Conservation (phyloP, 2,113 vertebrate genomes). For the Hemiscyllium ocellatum region DNA sequence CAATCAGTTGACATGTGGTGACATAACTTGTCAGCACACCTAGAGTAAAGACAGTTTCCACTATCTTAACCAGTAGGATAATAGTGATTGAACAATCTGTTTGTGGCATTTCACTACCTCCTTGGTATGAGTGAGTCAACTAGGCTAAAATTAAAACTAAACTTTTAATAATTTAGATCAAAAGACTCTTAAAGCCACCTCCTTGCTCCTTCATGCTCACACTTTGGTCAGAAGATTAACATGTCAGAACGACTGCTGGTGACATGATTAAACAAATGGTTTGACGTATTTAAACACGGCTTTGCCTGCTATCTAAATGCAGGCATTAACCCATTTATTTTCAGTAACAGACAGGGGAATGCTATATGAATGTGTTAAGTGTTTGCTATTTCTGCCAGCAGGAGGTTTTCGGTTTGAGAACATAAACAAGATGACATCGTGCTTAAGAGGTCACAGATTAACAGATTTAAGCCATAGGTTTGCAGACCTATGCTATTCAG, state of each 20-base stretch:
- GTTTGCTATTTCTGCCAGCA: neutral
- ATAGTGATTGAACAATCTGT: neutral
- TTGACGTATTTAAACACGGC: neutral
- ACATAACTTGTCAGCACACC: too few species aligned
- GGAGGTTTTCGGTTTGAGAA: neutral
- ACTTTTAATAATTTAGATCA: neutral
- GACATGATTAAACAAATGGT: neutral
- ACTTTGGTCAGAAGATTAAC: neutral
- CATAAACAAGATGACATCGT: neutral
- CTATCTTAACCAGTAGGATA: neutral
- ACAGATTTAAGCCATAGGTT: neutral
- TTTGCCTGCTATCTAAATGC: neutral
- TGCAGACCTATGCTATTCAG: neutral
- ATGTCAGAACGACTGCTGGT: too few species aligned
- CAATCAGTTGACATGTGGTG: neutral
- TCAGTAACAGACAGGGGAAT: constrained; percentile 22
- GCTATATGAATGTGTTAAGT: neutral
- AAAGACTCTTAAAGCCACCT: neutral
- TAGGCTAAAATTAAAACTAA: constrained; percentile 12
- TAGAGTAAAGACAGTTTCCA: neutral
- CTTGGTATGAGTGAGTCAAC: neutral
- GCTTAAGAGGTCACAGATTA: neutral
- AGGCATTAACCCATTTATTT: constrained; percentile 2
- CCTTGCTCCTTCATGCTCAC: neutral
- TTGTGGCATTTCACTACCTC: neutral